Base-by-base conservation (phyloP, 2,888 invertebrate genomes). In the Spisula solida region DNA sequence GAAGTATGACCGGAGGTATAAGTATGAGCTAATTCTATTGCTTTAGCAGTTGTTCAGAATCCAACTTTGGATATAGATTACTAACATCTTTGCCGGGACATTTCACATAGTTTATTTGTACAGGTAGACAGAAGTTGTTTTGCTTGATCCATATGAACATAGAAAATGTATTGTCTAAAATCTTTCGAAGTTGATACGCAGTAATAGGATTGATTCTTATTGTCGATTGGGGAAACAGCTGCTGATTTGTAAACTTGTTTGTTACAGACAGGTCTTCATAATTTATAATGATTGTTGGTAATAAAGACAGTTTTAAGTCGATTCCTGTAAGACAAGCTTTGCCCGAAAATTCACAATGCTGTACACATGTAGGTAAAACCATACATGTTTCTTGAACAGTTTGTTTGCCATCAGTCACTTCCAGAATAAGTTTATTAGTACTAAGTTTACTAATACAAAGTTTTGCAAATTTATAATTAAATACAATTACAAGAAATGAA, bases 91-190 rank as follows among this genome's bases (percentile, higher is more conserved):
- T 66, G 29, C n/a, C 29, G 6, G 6, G n/a, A 16, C 4, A 12
- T 56, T 56, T n/a, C 4, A 10, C 8, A n/a, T 70, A 70, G 8
- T 31, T 29, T 1, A 70, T 16, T 1, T 70, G 29, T 29, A 70
- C 70, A 12, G 70, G 70, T 8, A 70, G 1, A 16, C 70, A 70
- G 4, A 31, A 2, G 31, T 70, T 70, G n/a, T 31, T 10, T 31
- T 31, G 70, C 5, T 70, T 70, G 29, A 70, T 70, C 70, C 70
- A 70, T 1, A 70, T 70, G 31, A 70, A 70, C 70, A 70, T 70
- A 14, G 31, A 29, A 70, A 31, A 70, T 29, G 4, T 70, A 70
- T 1, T 31, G 1, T 70, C 29, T 29, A 29, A 31, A 31, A 70
- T 70, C 31, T 70, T 29, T 0, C 31, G 29, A 2, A 70, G 16